Conservation (phyloP, 2,888 invertebrate species). For the Archips xylosteana region DNA sequence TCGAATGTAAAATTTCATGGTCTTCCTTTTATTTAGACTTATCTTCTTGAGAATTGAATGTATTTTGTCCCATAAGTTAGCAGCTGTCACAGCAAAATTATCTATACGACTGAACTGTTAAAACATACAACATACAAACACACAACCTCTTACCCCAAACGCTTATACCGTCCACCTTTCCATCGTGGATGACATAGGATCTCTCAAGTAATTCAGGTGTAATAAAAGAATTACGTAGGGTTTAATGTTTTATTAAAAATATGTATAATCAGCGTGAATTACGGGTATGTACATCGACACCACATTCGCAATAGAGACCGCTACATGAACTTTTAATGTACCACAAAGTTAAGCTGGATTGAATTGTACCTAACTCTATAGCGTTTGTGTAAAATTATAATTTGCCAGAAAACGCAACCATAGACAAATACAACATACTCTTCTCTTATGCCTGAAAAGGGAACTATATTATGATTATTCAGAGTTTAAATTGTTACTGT, state of each 20-base stretch:
- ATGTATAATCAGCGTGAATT: conserved; percentile 70
- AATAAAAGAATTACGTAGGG: conserved; percentile 54
- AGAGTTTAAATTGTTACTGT: neutral
- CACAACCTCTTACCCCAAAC: no score
- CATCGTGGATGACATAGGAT: neutral
- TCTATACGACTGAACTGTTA: no score
- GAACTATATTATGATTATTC: neutral
- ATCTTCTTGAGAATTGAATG: no score
- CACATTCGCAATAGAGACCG: conserved; percentile 34
- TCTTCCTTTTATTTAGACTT: no score
- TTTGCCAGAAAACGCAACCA: conserved; percentile 19
- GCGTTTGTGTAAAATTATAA: conserved; percentile 5
- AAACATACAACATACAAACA: no score
- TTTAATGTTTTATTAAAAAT: conserved; percentile 74
- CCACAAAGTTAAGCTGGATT: neutral
- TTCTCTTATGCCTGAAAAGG: neutral
- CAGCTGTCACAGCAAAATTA: no score
- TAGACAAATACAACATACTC: neutral
- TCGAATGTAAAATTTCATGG: no score
- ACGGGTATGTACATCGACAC: conserved; percentile 72
- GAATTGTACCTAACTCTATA: conserved; percentile 7
- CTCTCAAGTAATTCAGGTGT: conserved; percentile 30
- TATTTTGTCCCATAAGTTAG: no score
- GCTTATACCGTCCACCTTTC: no score
- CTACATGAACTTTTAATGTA: conserved; percentile 4